These are phyloP conservation scores for Drosophila anomelani DNA, from an alignment of 2,888 invertebrate genomes.

Conservation along the genomic window DNA sequence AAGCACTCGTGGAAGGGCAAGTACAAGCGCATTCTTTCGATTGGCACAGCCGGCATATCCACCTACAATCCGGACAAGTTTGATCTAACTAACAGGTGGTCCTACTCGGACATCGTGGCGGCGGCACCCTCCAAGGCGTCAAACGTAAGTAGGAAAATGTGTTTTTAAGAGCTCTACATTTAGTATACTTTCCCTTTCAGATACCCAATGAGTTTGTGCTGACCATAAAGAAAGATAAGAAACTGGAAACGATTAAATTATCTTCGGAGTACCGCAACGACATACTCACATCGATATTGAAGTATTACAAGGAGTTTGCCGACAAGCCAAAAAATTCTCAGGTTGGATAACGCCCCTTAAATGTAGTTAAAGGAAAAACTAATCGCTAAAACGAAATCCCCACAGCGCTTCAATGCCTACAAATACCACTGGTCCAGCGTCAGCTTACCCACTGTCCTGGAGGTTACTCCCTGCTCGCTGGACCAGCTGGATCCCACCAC, in stretches of 20 bases:
- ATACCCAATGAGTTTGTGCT: slow-evolving; percentile 90
- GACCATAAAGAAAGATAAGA: slow-evolving; percentile 94
- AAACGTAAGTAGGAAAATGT: slow-evolving; percentile 79
- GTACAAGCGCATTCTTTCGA: slow-evolving; percentile 98
- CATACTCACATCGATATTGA: slow-evolving; percentile 95
- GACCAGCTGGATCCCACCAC: slow-evolving; percentile 96
- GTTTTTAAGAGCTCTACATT: neutral
- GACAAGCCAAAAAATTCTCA: slow-evolving; percentile 92
- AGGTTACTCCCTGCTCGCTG: slow-evolving; percentile 95
- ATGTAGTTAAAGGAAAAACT: neutral
- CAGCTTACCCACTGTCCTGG: slow-evolving; percentile 93
- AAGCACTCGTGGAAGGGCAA: slow-evolving; percentile 99
- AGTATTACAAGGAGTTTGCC: slow-evolving; percentile 91
- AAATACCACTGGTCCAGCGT: slow-evolving; percentile 99
- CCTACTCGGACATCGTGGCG: slow-evolving; percentile 91
- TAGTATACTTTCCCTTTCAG: slow-evolving; percentile 70
- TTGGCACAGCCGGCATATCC: slow-evolving; percentile 97
- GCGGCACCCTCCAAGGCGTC: slow-evolving; percentile 87
- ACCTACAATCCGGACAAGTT: slow-evolving; percentile 97
- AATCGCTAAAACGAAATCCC: neutral
- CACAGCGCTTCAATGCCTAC: slow-evolving; percentile 93
- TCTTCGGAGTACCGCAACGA: slow-evolving; percentile 97
- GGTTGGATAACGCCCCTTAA: slow-evolving; percentile 86
- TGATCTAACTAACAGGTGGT: slow-evolving; percentile 97
- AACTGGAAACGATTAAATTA: slow-evolving; percentile 97